Evolutionary conservation across 2,113 vertebrate genomes (phyloP).

Genomic region (Erythrolamprus reginae): DNA sequence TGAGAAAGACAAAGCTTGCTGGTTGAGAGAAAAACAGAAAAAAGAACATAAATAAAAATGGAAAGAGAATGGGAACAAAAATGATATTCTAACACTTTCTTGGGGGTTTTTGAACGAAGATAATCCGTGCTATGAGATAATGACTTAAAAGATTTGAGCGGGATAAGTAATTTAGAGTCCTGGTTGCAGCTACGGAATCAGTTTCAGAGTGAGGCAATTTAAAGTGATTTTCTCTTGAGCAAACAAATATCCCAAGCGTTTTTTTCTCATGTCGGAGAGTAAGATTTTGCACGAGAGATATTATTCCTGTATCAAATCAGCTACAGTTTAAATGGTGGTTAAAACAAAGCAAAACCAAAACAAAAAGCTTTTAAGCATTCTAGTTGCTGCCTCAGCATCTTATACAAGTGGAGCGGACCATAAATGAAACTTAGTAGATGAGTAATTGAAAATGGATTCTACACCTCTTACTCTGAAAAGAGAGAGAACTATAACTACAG

Average conservation of each 20-base stretch:
- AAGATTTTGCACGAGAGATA: constrained; percentile 48
- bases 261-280: constrained; percentile 35
- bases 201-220: constrained; percentile 45
- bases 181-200: constrained; percentile 40
- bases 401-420: not conserved
- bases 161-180: constrained; percentile 55
- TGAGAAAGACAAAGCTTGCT: not conserved
- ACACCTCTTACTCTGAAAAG: too few species aligned
- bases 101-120: constrained; percentile 4
- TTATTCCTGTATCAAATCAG: constrained; percentile 44
- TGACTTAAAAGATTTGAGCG: constrained; percentile 37
- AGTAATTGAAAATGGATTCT: too few species aligned
- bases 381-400: constrained; percentile 2
- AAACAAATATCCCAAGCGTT: constrained; percentile 45
- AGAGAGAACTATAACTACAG: too few species aligned
- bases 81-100: constrained; percentile 41
- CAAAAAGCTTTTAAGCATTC: constrained; percentile 33
- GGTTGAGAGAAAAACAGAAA: not conserved
- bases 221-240: constrained; percentile 57
- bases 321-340: constrained; percentile 29
- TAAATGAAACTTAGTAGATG: not conserved
- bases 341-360: too few species aligned
- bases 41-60: constrained; percentile 38
- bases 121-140: constrained; percentile 58
- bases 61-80: constrained; percentile 35